Percentiles rank a stretch among this genome's conserved stretches.
Conservation (phyloP, 2,113 vertebrate species). For the Sylvilagus bachmani region DNA sequence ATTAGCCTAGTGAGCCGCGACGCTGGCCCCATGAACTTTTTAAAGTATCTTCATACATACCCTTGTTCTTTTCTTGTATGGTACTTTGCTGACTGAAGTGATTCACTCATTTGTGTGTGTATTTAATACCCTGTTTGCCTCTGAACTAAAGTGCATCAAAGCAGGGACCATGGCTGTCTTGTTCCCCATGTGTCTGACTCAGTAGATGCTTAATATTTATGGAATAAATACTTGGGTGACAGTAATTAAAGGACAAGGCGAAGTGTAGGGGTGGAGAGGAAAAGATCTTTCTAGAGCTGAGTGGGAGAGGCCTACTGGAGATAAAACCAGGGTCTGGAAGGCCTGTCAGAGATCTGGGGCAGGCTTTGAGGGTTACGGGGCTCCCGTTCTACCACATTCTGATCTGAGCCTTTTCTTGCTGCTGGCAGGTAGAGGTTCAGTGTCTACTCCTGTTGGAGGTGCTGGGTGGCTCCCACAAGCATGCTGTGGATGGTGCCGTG, state of each 20-base stretch:
- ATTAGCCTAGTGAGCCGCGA: too few relatives aligned
- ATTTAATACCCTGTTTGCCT: neutral
- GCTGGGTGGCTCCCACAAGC: slow-evolving; percentile 94
- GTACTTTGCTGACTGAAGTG: neutral
- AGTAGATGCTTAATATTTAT: slow-evolving; percentile 20
- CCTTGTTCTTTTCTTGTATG: neutral
- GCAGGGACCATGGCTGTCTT: neutral
- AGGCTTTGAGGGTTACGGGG: neutral
- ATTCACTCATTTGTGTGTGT: neutral
- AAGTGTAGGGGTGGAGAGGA: neutral
- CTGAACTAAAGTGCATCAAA: neutral
- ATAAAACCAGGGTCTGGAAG: neutral
- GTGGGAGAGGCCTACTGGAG: neutral
- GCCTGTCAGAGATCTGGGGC: neutral
- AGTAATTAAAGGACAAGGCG: neutral
- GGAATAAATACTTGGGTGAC: neutral
- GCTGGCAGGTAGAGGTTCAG: slow-evolving; percentile 95
- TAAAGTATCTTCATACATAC: too few relatives aligned
- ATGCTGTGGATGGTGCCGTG: slow-evolving; percentile 90
- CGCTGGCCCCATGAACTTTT: too few relatives aligned
- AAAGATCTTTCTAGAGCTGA: neutral
- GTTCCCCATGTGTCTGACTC: slow-evolving; percentile 18
- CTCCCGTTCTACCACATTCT: fast-evolving
- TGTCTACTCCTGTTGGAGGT: slow-evolving; percentile 95
- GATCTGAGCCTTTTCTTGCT: neutral